Evolutionary conservation across 2,113 vertebrate species (phyloP).

Genomic region (Colaptes auratus): DNA sequence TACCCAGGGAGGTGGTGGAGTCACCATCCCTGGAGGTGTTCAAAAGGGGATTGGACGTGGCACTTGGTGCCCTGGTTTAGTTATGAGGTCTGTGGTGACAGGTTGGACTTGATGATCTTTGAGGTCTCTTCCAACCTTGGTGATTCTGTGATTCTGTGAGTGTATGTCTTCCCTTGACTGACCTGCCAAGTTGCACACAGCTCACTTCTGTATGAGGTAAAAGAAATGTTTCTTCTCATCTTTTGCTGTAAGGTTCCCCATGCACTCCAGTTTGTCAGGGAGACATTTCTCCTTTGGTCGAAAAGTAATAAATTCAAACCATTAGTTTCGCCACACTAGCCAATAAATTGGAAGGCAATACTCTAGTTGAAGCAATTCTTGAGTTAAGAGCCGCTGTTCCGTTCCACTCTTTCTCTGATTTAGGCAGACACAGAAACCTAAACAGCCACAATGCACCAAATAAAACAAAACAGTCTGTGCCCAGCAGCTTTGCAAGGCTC

Average conservation of each 20-base stretch:
- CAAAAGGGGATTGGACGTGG: too few species aligned
- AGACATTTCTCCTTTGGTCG: background rate
- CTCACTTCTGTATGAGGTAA: accelerated
- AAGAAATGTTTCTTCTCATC: background rate
- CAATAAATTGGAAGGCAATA: background rate
- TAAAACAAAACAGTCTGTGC: background rate
- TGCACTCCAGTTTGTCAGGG: background rate
- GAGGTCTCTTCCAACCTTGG: too few species aligned
- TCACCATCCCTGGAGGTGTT: too few species aligned
- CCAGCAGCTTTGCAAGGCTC: background rate
- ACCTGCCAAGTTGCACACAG: background rate
- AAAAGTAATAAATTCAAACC: background rate
- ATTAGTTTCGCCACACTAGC: background rate
- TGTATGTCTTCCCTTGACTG: background rate
- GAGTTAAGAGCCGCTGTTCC: background rate
- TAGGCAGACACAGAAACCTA: background rate
- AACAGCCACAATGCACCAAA: background rate
- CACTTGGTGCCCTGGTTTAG: too few species aligned
- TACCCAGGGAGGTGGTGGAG: too few species aligned
- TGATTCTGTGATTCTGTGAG: too few species aligned
- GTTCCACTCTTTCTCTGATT: background rate
- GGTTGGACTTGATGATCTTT: too few species aligned
- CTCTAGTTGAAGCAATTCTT: background rate
- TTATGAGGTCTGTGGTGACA: too few species aligned
- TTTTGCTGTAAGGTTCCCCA: background rate